phyloP scores from a whole-genome alignment of 1,140 invertebrate genomes.

The Zaprionus africanus region DNA sequence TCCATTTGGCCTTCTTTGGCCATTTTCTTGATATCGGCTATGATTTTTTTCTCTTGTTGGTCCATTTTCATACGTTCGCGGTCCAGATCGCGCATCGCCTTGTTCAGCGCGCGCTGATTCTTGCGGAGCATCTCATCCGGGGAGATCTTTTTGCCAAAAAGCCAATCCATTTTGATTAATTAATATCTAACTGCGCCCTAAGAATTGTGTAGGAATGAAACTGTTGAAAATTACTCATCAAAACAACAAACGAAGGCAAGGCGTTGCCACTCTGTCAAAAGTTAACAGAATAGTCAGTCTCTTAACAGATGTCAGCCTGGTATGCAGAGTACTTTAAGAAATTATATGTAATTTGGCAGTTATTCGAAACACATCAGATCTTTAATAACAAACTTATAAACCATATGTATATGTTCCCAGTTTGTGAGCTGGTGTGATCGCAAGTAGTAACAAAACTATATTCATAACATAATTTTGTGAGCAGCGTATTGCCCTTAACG shows the following conservation, averaged over 20 bases:
- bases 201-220: conserved; percentile 49
- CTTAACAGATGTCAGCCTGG: conserved; percentile 8
- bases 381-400: too few species aligned
- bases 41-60: conserved; percentile 99
- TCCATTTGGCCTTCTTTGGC: conserved; percentile 99
- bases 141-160: conserved; percentile 98
- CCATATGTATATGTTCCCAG: too few species aligned
- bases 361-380: too few species aligned
- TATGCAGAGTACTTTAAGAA: background rate
- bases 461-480: background rate
- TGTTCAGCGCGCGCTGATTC: conserved; percentile 99
- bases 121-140: conserved; percentile 99
- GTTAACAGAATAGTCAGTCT: conserved; percentile 12
- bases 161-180: conserved; percentile 92
- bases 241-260: conserved; percentile 54
- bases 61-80: conserved; percentile 98
- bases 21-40: conserved; percentile 99
- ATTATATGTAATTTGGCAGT: too few species aligned
- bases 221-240: conserved; percentile 73
- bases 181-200: conserved; percentile 40
- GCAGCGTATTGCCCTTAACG: conserved; percentile 23
- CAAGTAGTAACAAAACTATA: too few species aligned
- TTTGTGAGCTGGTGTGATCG: too few species aligned
- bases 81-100: conserved; percentile 98
- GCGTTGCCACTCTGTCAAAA: conserved; percentile 33